phyloP scores from a whole-genome alignment of 2,797 vertebrate species.

The Sebastes miniatus region DNA sequence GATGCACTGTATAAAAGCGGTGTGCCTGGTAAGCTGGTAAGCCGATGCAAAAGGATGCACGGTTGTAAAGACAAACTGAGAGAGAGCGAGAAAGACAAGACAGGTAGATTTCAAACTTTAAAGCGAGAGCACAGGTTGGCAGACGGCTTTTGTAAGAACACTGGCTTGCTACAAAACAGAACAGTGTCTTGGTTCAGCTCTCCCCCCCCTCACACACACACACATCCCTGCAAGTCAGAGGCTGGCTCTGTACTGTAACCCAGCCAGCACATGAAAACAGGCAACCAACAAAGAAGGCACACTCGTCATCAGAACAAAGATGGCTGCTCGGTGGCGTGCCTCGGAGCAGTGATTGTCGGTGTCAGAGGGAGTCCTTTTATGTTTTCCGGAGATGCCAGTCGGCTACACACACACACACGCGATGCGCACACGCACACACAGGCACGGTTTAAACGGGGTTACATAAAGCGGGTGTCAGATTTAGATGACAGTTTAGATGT shows the following conservation, averaged over 20 bases:
- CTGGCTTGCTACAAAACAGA: constrained; percentile 61
- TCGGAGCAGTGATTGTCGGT: constrained; percentile 81
- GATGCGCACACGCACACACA: constrained; percentile 42
- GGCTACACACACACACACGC: constrained; percentile 43
- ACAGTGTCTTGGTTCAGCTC: constrained; percentile 43
- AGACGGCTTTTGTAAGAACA: constrained; percentile 65
- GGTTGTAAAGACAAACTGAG: constrained; percentile 48
- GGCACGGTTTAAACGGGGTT: constrained; percentile 78
- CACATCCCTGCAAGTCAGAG: constrained; percentile 51
- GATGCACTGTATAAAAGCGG: constrained; percentile 27
- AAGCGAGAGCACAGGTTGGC: constrained; percentile 58
- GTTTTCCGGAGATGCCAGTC: constrained; percentile 76
- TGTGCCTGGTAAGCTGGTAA: constrained; percentile 53
- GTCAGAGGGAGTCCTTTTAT: constrained; percentile 77
- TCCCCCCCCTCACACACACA: neutral
- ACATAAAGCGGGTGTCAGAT: constrained; percentile 85
- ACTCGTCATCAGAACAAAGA: constrained; percentile 80
- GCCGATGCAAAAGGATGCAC: constrained; percentile 44
- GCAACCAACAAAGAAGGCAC: constrained; percentile 77
- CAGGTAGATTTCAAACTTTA: constrained; percentile 58
- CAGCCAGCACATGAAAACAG: constrained; percentile 69
- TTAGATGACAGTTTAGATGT: constrained; percentile 82
- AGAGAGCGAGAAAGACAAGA: constrained; percentile 14
- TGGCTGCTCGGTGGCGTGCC: constrained; percentile 76
- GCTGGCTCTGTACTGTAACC: constrained; percentile 77